Percentiles rank a stretch among this genome's conserved stretches.
phyloP scores from a whole-genome alignment of 2,888 invertebrate species.

The Hirtodrosophila alboralis region DNA sequence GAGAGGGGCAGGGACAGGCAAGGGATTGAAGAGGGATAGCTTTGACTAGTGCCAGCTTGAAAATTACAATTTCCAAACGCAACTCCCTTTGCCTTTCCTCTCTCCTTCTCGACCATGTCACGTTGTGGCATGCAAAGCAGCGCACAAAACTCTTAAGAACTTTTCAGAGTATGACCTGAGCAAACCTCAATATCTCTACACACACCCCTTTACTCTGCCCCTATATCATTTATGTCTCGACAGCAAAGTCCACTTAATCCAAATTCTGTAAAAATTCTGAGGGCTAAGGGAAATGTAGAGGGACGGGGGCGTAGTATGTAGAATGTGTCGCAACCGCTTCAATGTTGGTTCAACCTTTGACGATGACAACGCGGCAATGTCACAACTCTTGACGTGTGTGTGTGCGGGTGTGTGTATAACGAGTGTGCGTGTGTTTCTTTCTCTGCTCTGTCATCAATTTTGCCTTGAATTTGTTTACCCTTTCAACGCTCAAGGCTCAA shows the following conservation, averaged over 20 bases:
- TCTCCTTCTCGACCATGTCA: no score
- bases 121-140: conserved; percentile 65
- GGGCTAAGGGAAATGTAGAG: not conserved
- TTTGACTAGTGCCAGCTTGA: conserved; percentile 52
- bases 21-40: not conserved
- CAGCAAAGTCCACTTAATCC: conserved; percentile 79
- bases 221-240: conserved; percentile 51
- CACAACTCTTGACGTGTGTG: conserved; percentile 54
- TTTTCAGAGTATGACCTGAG: conserved; percentile 45
- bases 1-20: conserved; percentile 3
- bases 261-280: conserved; percentile 75
- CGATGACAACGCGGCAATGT: conserved; percentile 61
- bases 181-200: conserved; percentile 16
- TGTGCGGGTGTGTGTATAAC: conserved; percentile 15
- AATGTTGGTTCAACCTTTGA: conserved; percentile 68
- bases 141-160: conserved; percentile 65
- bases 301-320: no score
- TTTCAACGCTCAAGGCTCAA: conserved; percentile 52
- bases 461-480: conserved; percentile 76
- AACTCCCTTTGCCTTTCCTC: conserved; percentile 7
- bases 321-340: conserved; percentile 40
- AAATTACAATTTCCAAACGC: conserved; percentile 7
- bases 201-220: not conserved
- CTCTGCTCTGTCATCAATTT: conserved; percentile 69
- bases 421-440: conserved; percentile 25